A percentile compares a stretch with the other conserved stretches of the same genome.
These are phyloP conservation scores for Pristionchus exspectatus DNA, from an alignment of 2,888 invertebrate genomes.

Conservation along the genomic window DNA sequence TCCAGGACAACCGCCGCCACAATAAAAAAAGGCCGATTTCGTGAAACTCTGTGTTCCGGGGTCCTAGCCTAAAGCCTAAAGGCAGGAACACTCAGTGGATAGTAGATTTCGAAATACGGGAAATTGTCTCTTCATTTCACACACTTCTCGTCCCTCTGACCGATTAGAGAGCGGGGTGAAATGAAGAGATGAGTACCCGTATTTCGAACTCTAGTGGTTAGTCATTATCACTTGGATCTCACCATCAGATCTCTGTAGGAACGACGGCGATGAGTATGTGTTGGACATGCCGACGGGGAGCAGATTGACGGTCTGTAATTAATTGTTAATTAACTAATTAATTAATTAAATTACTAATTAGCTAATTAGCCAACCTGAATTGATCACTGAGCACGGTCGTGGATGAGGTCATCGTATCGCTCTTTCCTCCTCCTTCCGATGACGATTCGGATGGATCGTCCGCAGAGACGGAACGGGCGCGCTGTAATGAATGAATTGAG, in stretches of 20 bases:
- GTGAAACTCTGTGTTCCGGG: too few relatives aligned
- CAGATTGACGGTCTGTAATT: conserved; percentile 49
- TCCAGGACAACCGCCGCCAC: neutral
- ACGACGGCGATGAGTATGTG: conserved; percentile 49
- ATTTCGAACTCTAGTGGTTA: too few relatives aligned
- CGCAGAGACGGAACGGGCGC: conserved; percentile 50
- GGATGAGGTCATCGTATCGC: conserved; percentile 25
- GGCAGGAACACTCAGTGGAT: too few relatives aligned
- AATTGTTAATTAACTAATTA: neutral
- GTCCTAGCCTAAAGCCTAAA: too few relatives aligned
- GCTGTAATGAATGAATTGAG: neutral
- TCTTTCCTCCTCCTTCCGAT: conserved; percentile 48
- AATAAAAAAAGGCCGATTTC: too few relatives aligned
- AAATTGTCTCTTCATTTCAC: too few relatives aligned
- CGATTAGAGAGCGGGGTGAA: too few relatives aligned
- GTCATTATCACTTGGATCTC: neutral
- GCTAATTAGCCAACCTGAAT: conserved; percentile 36
- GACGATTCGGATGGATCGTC: conserved; percentile 55
- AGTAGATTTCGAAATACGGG: too few relatives aligned
- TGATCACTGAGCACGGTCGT: conserved; percentile 49
- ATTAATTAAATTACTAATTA: neutral
- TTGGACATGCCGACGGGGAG: conserved; percentile 44
- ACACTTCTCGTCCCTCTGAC: too few relatives aligned
- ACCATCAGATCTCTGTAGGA: conserved; percentile 50
- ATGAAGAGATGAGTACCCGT: too few relatives aligned